Evolutionary conservation across 2,113 vertebrate genomes (phyloP).

Genomic region (Platysternon megacephalum): DNA sequence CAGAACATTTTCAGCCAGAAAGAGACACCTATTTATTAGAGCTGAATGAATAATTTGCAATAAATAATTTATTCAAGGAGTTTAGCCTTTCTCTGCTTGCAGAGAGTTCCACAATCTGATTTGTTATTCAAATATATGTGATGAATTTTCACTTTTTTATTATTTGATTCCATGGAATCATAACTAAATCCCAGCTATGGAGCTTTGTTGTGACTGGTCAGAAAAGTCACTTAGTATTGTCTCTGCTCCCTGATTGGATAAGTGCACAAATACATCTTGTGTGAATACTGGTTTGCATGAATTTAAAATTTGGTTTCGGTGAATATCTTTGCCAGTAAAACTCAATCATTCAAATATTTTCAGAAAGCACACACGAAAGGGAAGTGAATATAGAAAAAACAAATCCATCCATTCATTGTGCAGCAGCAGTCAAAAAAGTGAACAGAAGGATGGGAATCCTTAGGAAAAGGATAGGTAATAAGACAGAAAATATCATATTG

Average conservation of each 20-base stretch:
- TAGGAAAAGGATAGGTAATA: neutral
- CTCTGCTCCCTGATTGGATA: neutral
- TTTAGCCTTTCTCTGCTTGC: conserved; percentile 16
- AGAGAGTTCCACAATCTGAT: neutral
- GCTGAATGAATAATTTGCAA: conserved; percentile 30
- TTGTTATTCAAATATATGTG: neutral
- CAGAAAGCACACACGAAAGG: neutral
- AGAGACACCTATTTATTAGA: conserved; percentile 12
- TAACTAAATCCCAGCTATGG: neutral
- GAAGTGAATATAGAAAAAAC: neutral
- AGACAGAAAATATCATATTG: no score
- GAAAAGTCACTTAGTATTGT: neutral
- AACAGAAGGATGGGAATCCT: neutral
- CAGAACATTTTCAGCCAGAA: neutral
- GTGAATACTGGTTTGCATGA: neutral
- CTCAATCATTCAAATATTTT: neutral
- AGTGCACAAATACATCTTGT: neutral
- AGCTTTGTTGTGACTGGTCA: neutral
- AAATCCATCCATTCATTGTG: neutral
- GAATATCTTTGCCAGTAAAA: neutral
- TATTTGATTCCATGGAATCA: rapidly evolving
- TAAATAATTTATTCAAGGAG: conserved; percentile 34
- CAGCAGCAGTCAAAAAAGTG: no score
- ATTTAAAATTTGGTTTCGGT: neutral
- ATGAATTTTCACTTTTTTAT: neutral